Base-by-base conservation (phyloP, 2,113 vertebrate genomes). In the Dryoscopus gambensis region DNA sequence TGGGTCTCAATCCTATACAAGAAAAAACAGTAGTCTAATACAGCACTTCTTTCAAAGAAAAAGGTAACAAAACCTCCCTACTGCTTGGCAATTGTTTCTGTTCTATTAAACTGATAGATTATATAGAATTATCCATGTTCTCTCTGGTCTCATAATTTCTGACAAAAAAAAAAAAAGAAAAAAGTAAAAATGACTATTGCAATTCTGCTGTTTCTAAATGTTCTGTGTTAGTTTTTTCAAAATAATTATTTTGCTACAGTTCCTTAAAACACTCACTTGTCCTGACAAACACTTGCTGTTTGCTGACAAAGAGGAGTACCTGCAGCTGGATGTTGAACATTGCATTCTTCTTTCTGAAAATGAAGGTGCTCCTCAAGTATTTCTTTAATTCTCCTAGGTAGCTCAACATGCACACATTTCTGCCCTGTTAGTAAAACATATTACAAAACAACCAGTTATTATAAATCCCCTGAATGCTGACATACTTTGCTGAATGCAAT, bases 331-430 rank as follows among this genome's bases (percentile, higher is more conserved):
- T 95, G 96, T 91, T 93, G 97, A 87, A 97, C 4, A 27, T 68
- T 67, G 63, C 96, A 94, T 16, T 96, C 97, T 81, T 98, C 98
- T 81, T 94, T 95, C 84, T 42, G 86, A 49, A 98, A 96, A 84
- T 73, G 95, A 77, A 97, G 93, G 42, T 98, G 98, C 82, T 98
- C 98, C 87, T 98, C 96, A 12, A 97, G 95, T 27, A 98, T 97
- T 93, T 98, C 97, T 85, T 98, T 98, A 92, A 98, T 97, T 95
- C 98, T 97, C 86, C 91, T 98, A 73, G 97, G 87, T 44, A 98
- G 98, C 30, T 98, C 98, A 65, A 97, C 98, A 76, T 97, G 97
- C 0, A 96, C 81, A 83, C 89, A 95, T 75, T 95, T 98, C 94
- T 97, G 97, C 87, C 97, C 97, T 98, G 94, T 92, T 75, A 42